These are phyloP conservation scores for Athene cunicularia DNA, from an alignment of 2,113 vertebrate species.

Conservation along the genomic window DNA sequence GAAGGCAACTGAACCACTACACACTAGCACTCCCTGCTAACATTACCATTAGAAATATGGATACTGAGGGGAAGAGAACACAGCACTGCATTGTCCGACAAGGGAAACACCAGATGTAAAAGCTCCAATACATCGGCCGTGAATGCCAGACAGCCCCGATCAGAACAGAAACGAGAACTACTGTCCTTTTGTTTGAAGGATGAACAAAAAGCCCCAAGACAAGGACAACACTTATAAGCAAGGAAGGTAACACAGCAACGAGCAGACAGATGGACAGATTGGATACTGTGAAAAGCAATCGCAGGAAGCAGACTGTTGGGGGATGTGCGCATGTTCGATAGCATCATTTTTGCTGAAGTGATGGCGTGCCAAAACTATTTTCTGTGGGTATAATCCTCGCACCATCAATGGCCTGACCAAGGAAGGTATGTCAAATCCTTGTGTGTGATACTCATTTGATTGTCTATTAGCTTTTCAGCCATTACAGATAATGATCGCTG, in stretches of 20 bases:
- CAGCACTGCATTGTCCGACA: conserved; percentile 76
- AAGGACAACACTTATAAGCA: conserved; percentile 45
- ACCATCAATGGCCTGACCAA: conserved; percentile 74
- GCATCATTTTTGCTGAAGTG: conserved; percentile 76
- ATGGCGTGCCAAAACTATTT: conserved; percentile 82
- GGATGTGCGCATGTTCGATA: conserved; percentile 77
- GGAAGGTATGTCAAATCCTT: conserved; percentile 82
- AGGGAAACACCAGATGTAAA: conserved; percentile 69
- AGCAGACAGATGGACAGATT: conserved; percentile 77
- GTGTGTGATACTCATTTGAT: conserved; percentile 50
- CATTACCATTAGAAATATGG: conserved; percentile 74
- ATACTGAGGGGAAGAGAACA: conserved; percentile 73
- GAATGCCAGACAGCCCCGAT: conserved; percentile 20
- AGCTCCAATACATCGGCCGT: conserved; percentile 55
- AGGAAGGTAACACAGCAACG: conserved; percentile 60
- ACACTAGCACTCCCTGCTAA: conserved; percentile 54
- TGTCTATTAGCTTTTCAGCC: conserved; percentile 65
- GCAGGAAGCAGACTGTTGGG: conserved; percentile 69
- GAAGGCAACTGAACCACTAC: conserved; percentile 50
- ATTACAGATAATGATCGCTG: background rate
- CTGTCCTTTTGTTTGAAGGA: conserved; percentile 63
- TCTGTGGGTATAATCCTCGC: conserved; percentile 72
- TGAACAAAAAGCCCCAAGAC: conserved; percentile 48
- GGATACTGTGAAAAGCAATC: conserved; percentile 69
- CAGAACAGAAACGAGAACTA: background rate